Evolutionary conservation across 2,113 vertebrate species (phyloP).

Genomic region (Lynx canadensis): DNA sequence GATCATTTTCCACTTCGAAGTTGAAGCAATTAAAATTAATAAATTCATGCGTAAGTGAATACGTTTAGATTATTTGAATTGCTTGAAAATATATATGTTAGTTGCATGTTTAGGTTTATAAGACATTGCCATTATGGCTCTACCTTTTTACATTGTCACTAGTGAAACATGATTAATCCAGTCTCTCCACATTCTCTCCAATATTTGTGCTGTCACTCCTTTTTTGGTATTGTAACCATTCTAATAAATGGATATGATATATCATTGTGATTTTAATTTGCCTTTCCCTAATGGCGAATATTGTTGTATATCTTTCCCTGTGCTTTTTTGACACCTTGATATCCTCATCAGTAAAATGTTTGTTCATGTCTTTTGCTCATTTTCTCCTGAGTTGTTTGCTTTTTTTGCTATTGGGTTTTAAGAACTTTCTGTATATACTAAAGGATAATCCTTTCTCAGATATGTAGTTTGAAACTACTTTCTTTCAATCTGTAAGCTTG

Average conservation of each 20-base stretch:
- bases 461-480: neutral
- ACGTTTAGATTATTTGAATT: neutral
- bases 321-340: neutral
- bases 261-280: neutral
- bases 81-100: neutral
- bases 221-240: neutral
- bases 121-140: neutral
- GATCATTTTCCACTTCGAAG: neutral
- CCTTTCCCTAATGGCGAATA: neutral
- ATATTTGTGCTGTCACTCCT: neutral
- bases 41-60: neutral
- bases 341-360: neutral
- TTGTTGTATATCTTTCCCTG: neutral
- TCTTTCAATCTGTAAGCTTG: neutral
- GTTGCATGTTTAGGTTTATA: neutral
- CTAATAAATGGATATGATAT: neutral
- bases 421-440: neutral
- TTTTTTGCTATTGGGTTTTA: neutral
- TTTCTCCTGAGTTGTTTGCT: neutral
- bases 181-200: neutral
- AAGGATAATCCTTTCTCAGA: neutral
- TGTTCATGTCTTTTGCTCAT: neutral
- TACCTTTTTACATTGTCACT: neutral
- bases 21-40: neutral
- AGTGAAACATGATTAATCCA: neutral